Base-by-base conservation (phyloP, 2,888 invertebrate species). In the Leucophenga montana region DNA sequence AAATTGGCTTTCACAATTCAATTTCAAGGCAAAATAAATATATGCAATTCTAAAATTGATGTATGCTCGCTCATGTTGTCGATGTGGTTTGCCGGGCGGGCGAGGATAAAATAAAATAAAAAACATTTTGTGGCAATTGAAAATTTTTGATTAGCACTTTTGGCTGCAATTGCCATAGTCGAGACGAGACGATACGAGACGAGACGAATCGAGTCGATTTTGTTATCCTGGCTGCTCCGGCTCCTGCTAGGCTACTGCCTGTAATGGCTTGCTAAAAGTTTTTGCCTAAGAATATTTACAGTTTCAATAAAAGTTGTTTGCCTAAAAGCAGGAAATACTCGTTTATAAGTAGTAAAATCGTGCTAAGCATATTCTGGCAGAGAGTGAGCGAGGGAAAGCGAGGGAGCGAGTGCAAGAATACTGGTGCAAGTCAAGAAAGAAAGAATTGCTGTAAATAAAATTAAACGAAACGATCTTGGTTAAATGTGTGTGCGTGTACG, bases 401-500 rank as follows among this genome's bases (percentile, higher is more conserved):
- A 39, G 39, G 3, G 2, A 4, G 27, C 27, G 27, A 4, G 27
- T 27, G 27, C 27, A 27, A 3, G 27, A 27, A 27, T n/a, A 4
- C 27, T 4, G 31, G 14, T 59, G 59, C 27, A 59, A 39, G 11
- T 39, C 11, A 39, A 11, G 8, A 39, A 39, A 39, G 39, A 16
- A 59, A 62, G 22, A 64, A 48, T 64, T 64, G 78, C 85, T 76
- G 79, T 80, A 83, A 83, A 83, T 82, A 82, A 82, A 82, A 80
- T 82, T 76, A 75, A 82, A 82, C 82, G 84, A 77, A 82, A 82
- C 80, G 78, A 78, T 78, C 77, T 76, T 16, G 57, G 14, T 14
- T 53, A 57, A 13, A 16, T 66, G 67, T 16, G 6, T 5, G 18
- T 50, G 54, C 69, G 68, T 73, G 76, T 71, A 75, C 31, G 31